Evolutionary conservation across 2,113 vertebrate species (phyloP), one percentile per base, ranked within the genome.

Genomic region (Pampusana beccarii): DNA sequence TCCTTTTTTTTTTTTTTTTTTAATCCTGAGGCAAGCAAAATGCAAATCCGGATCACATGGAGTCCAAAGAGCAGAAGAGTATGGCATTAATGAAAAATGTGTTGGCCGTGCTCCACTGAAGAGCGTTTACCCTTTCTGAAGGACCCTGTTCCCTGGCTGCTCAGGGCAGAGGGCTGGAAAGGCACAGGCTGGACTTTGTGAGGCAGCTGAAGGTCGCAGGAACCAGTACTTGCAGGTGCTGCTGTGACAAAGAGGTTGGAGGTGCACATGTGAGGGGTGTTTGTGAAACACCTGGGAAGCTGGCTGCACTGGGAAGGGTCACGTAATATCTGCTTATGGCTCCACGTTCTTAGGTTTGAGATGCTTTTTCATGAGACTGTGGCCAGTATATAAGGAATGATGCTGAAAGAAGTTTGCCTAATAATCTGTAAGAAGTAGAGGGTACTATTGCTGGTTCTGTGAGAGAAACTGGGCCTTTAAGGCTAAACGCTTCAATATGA

Each of bases 1-100:
- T 66, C 21, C 33, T 44, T 80, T 33, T 31, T 40, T 34, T 38
- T 66, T 67, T 33, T 31, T 40, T 34, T 42, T 29, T 34, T 17
- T 29, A 15, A 71, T 64, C 73, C 77, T 21, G 34, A 81, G 57
- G 86, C 83, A 89, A 84, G 84, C 53, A 78, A 86, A 95, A 91
- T 91, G 73, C 61, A 95, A 92, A 93, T 87, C 16, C 1, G 6
- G 48, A 51, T 86, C 93, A 95, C 16, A 3, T 89, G 73, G 61
- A 16, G 65, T 81, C 53, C 57, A 72, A 71, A 81, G 69, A 75
- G 56, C 86, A 75, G 77, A 80, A 79, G 80, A 92, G 86, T 80
- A 73, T 80, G 46, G 60, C 75, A 73, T 86, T 80, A 91, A 91
- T 75, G 56, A 78, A 88, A 92, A 91, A 71, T 5, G 18, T 33